Percentiles rank a stretch among this genome's conserved stretches.
Evolutionary conservation across 2,888 invertebrate species (phyloP).

Genomic region (Drosophila putrida): DNA sequence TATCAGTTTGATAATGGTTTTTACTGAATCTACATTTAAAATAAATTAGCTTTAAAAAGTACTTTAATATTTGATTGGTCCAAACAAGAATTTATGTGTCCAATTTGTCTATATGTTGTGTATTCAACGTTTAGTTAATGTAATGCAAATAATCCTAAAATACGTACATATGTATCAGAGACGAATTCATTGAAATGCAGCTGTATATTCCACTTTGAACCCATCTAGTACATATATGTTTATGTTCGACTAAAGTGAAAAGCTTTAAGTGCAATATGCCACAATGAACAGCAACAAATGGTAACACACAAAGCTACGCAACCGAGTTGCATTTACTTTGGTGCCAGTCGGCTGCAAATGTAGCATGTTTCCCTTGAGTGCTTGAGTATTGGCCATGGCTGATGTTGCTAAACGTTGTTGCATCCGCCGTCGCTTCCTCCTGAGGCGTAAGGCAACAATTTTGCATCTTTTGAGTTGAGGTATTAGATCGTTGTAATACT

Average conservation of each 20-base stretch:
- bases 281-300: conserved; percentile 33
- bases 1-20: too few relatives aligned
- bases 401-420: conserved; percentile 62
- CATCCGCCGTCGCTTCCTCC: conserved; percentile 60
- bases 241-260: conserved; percentile 43
- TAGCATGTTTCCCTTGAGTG: background rate
- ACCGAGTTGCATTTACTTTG: conserved; percentile 51
- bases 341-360: conserved; percentile 25
- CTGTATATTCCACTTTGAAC: too few relatives aligned
- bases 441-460: conserved; percentile 48
- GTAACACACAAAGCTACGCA: conserved; percentile 33
- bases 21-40: too few relatives aligned
- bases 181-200: too few relatives aligned
- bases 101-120: too few relatives aligned
- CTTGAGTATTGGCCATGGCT: conserved; percentile 32
- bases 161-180: too few relatives aligned
- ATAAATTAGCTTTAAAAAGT: too few relatives aligned
- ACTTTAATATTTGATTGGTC: too few relatives aligned
- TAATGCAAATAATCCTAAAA: too few relatives aligned
- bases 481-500: background rate
- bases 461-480: background rate
- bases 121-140: too few relatives aligned
- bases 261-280: conserved; percentile 1
- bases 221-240: too few relatives aligned
- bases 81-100: too few relatives aligned